A percentile compares a stretch with the other conserved stretches of the same genome.
phyloP scores from a whole-genome alignment of 1,140 invertebrate genomes.

The Stenopsyche tienmushanensis region DNA sequence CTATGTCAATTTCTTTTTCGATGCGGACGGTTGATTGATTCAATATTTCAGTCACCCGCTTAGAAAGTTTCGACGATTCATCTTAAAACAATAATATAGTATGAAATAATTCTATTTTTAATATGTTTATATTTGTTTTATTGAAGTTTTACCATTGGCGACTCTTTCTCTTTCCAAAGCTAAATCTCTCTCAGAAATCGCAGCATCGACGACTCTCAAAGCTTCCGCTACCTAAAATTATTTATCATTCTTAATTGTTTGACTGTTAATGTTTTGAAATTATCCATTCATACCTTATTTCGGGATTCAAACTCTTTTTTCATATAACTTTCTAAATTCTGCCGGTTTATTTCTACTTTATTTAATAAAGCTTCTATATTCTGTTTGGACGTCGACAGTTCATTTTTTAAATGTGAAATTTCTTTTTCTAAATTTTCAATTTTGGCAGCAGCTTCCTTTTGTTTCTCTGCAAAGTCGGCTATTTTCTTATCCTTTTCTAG shows the following conservation, averaged over 20 bases:
- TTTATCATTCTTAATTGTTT: slow-evolving; percentile 44
- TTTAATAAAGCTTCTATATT: slow-evolving; percentile 34
- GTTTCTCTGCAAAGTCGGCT: slow-evolving; percentile 41
- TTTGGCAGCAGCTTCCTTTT: slow-evolving; percentile 43
- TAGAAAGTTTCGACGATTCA: slow-evolving; percentile 45
- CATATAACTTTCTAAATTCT: slow-evolving; percentile 32
- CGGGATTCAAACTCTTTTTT: slow-evolving; percentile 37
- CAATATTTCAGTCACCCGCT: slow-evolving; percentile 44
- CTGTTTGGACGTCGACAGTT: slow-evolving; percentile 26
- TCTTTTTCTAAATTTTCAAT: slow-evolving; percentile 43
- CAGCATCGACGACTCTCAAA: slow-evolving; percentile 54
- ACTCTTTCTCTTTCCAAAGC: slow-evolving; percentile 43
- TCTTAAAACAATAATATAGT: slow-evolving; percentile 41
- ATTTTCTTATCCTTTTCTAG: slow-evolving; percentile 44
- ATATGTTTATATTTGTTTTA: not conserved
- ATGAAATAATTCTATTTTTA: not conserved
- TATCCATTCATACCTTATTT: slow-evolving; percentile 41
- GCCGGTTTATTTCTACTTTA: slow-evolving; percentile 28
- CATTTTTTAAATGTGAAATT: slow-evolving; percentile 36
- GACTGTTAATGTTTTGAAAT: slow-evolving; percentile 42
- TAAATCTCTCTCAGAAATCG: slow-evolving; percentile 52
- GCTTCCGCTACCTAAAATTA: slow-evolving; percentile 54
- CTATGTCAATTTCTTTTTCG: slow-evolving; percentile 48
- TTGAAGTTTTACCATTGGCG: slow-evolving; percentile 38
- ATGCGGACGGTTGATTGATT: slow-evolving; percentile 45